Conservation (phyloP, 2,888 invertebrate species). For the Trachelus iudaicus region DNA sequence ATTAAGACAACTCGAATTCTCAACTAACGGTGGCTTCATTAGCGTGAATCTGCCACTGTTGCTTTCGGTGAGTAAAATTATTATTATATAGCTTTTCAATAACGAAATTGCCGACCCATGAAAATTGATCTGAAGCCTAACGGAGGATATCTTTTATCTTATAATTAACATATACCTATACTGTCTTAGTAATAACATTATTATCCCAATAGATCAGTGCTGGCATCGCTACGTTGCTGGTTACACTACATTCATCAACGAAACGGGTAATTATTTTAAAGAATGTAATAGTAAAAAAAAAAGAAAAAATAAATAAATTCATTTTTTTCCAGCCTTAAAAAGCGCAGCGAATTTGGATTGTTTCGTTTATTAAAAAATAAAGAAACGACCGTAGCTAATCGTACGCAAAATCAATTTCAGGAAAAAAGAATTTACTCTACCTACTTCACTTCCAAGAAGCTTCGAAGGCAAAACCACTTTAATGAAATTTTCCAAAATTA, state of each 20-base stretch:
- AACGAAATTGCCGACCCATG: neutral
- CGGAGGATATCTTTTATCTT: neutral
- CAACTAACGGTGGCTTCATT: slow-evolving; percentile 35
- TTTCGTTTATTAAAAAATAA: neutral
- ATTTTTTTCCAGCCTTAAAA: neutral
- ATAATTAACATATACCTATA: neutral
- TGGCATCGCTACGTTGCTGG: slow-evolving; percentile 44
- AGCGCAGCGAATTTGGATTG: neutral
- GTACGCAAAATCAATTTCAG: neutral
- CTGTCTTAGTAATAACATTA: neutral
- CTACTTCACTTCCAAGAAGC: neutral
- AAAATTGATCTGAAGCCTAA: neutral
- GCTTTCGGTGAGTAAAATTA: slow-evolving; percentile 35
- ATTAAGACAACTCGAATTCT: slow-evolving; percentile 33
- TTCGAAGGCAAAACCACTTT: neutral
- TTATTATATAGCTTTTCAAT: neutral
- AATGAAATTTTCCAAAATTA: neutral
- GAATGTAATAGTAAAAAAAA: too few species aligned
- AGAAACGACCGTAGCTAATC: neutral
- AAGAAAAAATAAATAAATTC: too few species aligned
- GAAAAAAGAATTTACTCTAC: too few species aligned
- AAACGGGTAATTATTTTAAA: neutral
- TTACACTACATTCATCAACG: slow-evolving; percentile 28
- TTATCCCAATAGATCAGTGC: slow-evolving; percentile 38
- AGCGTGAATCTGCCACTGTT: slow-evolving; percentile 42